phyloP scores from a whole-genome alignment of 2,113 vertebrate genomes.

The Malurus elegans region DNA sequence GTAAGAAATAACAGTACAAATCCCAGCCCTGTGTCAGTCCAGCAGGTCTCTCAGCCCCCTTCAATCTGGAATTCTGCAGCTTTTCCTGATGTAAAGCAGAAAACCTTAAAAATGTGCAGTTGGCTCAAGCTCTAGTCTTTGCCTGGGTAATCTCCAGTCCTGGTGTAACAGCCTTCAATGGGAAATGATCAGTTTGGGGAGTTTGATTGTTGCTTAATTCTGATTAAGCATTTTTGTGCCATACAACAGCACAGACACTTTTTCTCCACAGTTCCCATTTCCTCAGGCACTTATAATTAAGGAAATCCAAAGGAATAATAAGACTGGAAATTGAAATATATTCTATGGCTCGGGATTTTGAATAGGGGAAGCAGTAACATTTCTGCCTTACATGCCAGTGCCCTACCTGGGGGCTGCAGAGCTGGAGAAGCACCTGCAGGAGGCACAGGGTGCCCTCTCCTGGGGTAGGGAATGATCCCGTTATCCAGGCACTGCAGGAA shows the following conservation, averaged over 20 bases:
- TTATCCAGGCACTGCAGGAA: neutral
- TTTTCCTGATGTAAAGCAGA: neutral
- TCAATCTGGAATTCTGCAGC: neutral
- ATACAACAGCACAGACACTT: neutral
- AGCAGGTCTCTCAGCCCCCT: neutral
- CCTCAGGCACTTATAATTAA: neutral
- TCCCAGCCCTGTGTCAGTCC: neutral
- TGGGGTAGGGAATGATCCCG: neutral
- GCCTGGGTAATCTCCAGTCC: neutral
- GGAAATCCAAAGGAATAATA: neutral
- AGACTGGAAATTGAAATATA: neutral
- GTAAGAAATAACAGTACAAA: neutral
- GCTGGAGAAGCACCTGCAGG: neutral
- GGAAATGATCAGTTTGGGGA: neutral
- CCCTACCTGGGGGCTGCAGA: neutral
- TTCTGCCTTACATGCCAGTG: neutral
- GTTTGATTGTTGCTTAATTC: neutral
- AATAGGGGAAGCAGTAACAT: neutral
- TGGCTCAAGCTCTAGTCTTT: neutral
- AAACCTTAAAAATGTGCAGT: neutral
- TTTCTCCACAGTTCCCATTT: neutral
- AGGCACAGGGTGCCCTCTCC: neutral
- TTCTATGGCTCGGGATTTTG: neutral
- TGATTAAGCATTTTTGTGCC: neutral
- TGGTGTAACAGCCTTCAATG: neutral